These are phyloP conservation scores for Scaptomyza cyrtandrae DNA, from an alignment of 2,888 invertebrate genomes.

Conservation along the genomic window DNA sequence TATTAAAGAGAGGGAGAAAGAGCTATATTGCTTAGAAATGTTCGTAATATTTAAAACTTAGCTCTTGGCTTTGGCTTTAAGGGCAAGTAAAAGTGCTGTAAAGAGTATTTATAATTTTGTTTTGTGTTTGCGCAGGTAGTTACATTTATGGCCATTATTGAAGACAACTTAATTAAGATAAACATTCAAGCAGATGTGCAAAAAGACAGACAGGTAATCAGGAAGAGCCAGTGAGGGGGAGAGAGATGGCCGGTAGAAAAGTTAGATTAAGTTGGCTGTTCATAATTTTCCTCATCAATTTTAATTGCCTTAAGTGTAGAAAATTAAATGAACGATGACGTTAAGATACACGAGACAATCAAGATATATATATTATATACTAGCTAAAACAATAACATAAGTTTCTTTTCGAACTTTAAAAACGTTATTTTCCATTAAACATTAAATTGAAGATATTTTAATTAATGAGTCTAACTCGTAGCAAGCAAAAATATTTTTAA, in stretches of 20 bases:
- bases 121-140: conserved; percentile 20
- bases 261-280: conserved; percentile 14
- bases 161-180: conserved; percentile 58
- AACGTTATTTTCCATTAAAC: too few species aligned
- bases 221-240: not conserved
- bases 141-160: conserved; percentile 55
- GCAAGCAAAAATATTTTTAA: too few species aligned
- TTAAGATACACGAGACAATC: conserved; percentile 12
- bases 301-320: conserved; percentile 25
- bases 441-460: too few species aligned
- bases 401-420: too few species aligned
- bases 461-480: too few species aligned
- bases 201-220: not conserved
- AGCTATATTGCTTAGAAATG: not conserved
- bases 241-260: not conserved
- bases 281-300: conserved; percentile 30
- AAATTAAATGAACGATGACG: conserved; percentile 7
- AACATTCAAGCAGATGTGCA: conserved; percentile 4
- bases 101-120: not conserved
- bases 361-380: not conserved
- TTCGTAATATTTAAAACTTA: not conserved
- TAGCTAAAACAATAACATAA: not conserved
- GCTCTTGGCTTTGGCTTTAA: not conserved
- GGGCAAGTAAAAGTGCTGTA: too few species aligned
- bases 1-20: not conserved